Evolutionary conservation across 2,888 invertebrate genomes (phyloP).

Genomic region (Junonia oenone): DNA sequence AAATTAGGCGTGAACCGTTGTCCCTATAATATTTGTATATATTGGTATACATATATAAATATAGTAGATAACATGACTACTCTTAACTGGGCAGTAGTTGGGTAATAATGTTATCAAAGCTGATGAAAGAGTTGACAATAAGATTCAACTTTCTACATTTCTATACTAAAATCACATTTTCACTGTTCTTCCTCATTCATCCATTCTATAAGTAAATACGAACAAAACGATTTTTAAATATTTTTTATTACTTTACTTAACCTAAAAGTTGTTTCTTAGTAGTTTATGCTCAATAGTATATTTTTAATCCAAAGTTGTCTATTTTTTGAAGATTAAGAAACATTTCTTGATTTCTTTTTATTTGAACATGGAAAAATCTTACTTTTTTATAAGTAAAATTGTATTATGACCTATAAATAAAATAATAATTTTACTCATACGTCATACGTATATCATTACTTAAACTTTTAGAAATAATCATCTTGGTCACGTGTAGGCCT

Average conservation of each 20-base stretch:
- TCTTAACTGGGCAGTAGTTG: neutral
- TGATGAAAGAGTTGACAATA: conserved; percentile 14
- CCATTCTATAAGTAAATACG: neutral
- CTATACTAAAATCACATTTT: neutral
- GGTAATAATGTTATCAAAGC: neutral
- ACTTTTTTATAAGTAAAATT: neutral
- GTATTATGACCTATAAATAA: neutral
- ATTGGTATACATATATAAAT: no score
- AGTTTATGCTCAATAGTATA: no score
- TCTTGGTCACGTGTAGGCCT: neutral
- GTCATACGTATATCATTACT: neutral
- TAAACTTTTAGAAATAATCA: neutral
- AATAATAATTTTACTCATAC: neutral
- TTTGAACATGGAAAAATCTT: no score
- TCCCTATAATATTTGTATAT: no score
- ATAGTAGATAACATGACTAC: neutral
- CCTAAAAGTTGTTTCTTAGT: neutral
- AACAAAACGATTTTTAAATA: neutral
- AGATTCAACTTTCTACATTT: conserved; percentile 14
- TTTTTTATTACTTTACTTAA: neutral
- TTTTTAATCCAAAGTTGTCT: no score
- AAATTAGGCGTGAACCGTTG: no score
- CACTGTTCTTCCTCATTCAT: neutral
- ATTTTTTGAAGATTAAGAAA: no score
- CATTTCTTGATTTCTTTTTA: neutral